Percentiles rank a stretch among this genome's conserved stretches.
Evolutionary conservation across 2,797 vertebrate genomes (phyloP).

Genomic region (Bovichtus diacanthus): DNA sequence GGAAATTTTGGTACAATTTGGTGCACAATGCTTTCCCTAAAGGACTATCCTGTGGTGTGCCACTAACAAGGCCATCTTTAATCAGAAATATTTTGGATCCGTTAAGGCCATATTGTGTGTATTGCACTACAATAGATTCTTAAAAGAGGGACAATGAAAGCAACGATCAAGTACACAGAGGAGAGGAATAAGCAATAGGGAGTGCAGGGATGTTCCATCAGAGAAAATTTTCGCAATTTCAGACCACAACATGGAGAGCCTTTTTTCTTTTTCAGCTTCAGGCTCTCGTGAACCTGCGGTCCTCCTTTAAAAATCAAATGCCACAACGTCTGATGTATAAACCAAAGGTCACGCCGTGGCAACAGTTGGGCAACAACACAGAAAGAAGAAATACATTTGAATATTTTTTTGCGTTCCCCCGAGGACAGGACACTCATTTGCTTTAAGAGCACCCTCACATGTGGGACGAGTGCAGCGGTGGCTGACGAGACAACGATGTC

Average conservation of each 20-base stretch:
- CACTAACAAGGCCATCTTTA: conserved; percentile 67
- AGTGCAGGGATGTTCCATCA: conserved; percentile 23
- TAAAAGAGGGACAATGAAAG: conserved; percentile 46
- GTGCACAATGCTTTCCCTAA: conserved; percentile 49
- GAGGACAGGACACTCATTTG: not conserved
- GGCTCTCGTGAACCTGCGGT: not conserved
- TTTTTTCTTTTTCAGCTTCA: not conserved
- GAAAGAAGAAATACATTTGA: not conserved
- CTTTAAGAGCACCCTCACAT: not conserved
- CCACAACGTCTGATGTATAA: not conserved
- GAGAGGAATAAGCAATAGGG: conserved; percentile 34
- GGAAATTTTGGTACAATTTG: conserved; percentile 56
- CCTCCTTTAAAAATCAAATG: conserved; percentile 14
- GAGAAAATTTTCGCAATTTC: conserved; percentile 22
- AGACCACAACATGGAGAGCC: conserved; percentile 9
- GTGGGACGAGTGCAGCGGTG: too few species aligned
- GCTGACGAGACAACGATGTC: too few species aligned
- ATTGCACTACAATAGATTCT: conserved; percentile 39
- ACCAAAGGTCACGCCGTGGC: not conserved
- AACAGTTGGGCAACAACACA: conserved; percentile 9
- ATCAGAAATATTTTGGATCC: conserved; percentile 58
- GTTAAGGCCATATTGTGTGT: conserved; percentile 55
- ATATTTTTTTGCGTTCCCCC: not conserved
- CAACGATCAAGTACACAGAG: conserved; percentile 33
- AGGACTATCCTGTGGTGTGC: conserved; percentile 48